These are phyloP conservation scores for Saccopteryx leptura DNA, from an alignment of 2,113 vertebrate species.

Conservation along the genomic window DNA sequence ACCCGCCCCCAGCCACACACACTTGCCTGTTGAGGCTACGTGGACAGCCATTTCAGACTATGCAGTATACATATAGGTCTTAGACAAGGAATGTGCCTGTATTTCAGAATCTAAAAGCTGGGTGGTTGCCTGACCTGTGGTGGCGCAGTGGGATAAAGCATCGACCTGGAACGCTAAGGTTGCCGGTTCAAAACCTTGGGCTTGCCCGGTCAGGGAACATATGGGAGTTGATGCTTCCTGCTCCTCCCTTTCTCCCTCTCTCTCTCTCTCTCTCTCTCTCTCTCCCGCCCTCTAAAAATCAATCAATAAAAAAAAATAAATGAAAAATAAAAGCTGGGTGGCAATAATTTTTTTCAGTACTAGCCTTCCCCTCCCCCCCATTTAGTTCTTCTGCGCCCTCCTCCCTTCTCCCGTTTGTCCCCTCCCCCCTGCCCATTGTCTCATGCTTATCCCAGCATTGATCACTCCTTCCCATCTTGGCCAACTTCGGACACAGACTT, in stretches of 20 bases:
- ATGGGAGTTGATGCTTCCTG: too few relatives aligned
- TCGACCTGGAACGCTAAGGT: too few relatives aligned
- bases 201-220: too few relatives aligned
- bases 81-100: background rate
- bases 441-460: slow-evolving; percentile 1
- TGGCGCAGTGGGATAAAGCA: too few relatives aligned
- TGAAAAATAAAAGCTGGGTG: background rate
- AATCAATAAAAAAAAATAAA: too few relatives aligned
- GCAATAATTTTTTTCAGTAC: background rate
- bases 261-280: too few relatives aligned
- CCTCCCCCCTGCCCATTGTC: background rate
- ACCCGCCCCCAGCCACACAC: background rate
- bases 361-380: background rate
- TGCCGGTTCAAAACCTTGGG: too few relatives aligned
- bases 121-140: too few relatives aligned
- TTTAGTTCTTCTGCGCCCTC: background rate
- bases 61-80: background rate
- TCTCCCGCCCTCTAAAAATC: too few relatives aligned
- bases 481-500: background rate
- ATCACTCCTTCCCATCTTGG: slow-evolving; percentile 17
- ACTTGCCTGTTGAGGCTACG: background rate
- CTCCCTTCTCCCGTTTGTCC: too few relatives aligned
- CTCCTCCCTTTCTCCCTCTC: too few relatives aligned
- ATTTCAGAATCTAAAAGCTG: background rate
- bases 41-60: background rate